Evolutionary conservation across 2,113 vertebrate species (phyloP), one percentile per base, ranked within the genome.

Genomic region (Cinclus mexicanus): DNA sequence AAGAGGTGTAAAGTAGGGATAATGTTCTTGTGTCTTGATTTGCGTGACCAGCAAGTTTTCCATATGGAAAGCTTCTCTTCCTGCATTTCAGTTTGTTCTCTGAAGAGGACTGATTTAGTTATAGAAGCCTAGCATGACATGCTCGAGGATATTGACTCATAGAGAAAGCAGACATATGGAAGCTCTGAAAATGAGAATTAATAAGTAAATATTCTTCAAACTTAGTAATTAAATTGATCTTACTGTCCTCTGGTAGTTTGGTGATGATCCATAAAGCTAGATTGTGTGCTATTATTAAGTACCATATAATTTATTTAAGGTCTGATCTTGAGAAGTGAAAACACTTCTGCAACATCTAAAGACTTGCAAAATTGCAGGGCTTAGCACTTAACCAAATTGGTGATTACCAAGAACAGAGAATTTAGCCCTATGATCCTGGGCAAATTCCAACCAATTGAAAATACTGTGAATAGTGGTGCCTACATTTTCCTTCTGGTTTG

Each of bases 161-260:
- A 33, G 15, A 83, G 23, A 42, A 91, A 57, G 10, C 61, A 94
- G 78, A 75, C 79, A 59, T 44, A 69, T n/a, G 82, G 50, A 55
- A 94, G 64, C 52, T 94, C 68, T 71, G 79, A 91, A 95, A 93
- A 88, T 78, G 52, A 86, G 56, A 25, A 92, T 74, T 91, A 95
- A 90, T 88, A 90, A 93, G 69, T 74, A 79, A 70, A 50, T 59
- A 47, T 69, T 74, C 50, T 83, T 71, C 71, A 93, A 53, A 75
- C 71, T 90, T 92, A 56, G 56, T 67, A 91, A 96, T 94, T 92
- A 96, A 93, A 92, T 90, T 90, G 79, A 90, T 93, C 44, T 83
- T 86, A 65, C 50, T 83, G 10, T 90, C 31, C n/a, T 86, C 47
- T 31, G 8, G 52, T 87, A 87, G 69, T 78, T 82, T 92, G 24